A percentile compares a stretch with the other conserved stretches of the same genome.
phyloP scores from a whole-genome alignment of 2,888 invertebrate genomes.

The Trimorus sp. region DNA sequence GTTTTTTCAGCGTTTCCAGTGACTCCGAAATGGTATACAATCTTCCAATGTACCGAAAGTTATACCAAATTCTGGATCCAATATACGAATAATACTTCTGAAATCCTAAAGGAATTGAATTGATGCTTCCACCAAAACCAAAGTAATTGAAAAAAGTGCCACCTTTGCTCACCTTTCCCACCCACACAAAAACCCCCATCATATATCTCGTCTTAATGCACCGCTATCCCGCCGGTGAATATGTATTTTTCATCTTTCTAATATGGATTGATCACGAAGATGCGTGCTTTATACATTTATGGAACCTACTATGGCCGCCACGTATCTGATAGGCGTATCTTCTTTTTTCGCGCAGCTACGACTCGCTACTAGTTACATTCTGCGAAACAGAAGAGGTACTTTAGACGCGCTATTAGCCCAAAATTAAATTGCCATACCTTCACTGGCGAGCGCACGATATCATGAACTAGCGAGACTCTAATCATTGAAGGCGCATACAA shows the following conservation, averaged over 20 bases:
- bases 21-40: too few species aligned
- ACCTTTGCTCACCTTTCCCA: conserved; percentile 7
- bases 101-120: too few species aligned
- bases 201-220: conserved; percentile 49
- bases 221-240: conserved; percentile 35
- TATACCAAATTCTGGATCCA: too few species aligned
- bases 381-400: conserved; percentile 62
- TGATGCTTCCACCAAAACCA: background rate
- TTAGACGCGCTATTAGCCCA: conserved; percentile 56
- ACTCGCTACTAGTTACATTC: conserved; percentile 62
- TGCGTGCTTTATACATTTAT: conserved; percentile 63
- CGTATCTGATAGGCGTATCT: conserved; percentile 63
- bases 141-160: conserved; percentile 13
- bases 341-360: conserved; percentile 52
- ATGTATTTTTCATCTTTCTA: conserved; percentile 58
- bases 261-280: conserved; percentile 64
- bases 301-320: conserved; percentile 49
- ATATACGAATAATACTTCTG: too few species aligned
- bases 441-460: conserved; percentile 70
- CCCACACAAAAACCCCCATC: conserved; percentile 36
- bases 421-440: conserved; percentile 69
- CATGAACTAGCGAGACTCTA: conserved; percentile 74
- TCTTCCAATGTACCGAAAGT: too few species aligned
- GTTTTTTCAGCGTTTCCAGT: too few species aligned
- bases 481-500: conserved; percentile 72